Evolutionary conservation across 2,113 vertebrate genomes (phyloP), one percentile per base, ranked within the genome.

Genomic region (Pithys albifrons): DNA sequence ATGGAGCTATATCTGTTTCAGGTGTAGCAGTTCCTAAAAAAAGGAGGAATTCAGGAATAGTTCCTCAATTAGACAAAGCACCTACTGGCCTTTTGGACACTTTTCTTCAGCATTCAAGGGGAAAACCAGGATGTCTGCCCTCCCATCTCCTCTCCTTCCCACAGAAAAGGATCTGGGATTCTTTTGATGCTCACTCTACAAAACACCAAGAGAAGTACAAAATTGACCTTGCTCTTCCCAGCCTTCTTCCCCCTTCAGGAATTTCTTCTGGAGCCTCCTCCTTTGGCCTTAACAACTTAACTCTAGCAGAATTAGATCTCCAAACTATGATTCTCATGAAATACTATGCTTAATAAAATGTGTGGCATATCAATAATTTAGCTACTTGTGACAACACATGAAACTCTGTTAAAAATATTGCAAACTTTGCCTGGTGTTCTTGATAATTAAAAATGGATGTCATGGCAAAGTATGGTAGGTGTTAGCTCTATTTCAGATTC

Each of bases 361-460:
- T 66, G 89, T 35, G 48, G 39, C 6, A 10, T 46, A 58, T 86
- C 62, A 76, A 55, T 92, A 93, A 95, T 91, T 96, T 62, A 91
- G 78, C 18, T 73, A 37, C 87, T 77, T 77, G 65, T 95, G 93
- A 93, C 93, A 96, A 86, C 49, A 43, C 8, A 5, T 77, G 88
- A 89, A 94, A 81, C 48, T 57, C 89, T 62, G 20, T 22, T 95
- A 83, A 91, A 97, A 86, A 88, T 91, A 79, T 29, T 25, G 19
- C 55, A 66, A 73, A 86, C 19, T 70, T 86, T 70, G 29, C 51
- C 58, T 2, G 4, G 67, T 87, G 58, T 77, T 95, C 58, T 35
- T 77, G 51, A 49, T 97, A 91, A 93, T 96, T 95, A 96, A 95
- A 96, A 96, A 93, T 87, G n/a, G 72, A 92, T 92, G 84, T 78